Base-by-base conservation (phyloP, 2,888 invertebrate genomes). In the Eilema caniola region DNA sequence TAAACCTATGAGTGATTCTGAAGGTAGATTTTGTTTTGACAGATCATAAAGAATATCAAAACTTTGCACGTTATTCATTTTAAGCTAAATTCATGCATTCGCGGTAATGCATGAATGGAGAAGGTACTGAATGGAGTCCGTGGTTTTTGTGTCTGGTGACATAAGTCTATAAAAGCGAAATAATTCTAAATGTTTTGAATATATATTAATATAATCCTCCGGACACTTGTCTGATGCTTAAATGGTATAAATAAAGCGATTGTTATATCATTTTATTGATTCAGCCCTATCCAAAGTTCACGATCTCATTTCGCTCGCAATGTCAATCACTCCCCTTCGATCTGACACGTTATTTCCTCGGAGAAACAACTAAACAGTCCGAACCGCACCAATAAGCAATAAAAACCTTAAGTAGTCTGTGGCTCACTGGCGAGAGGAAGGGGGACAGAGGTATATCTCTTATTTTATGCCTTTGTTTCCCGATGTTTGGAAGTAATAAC, bases 371-470 rank as follows among this genome's bases (percentile, higher is more conserved):
- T 75, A 72, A 75, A 79, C 74, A 72, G 69, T 72, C 77, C 77
- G 77, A 75, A 73, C 73, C 78, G 65, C 76, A 72, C 80, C n/a
- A 85, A 77, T 85, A 84, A 81, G 82, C 82, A 85, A 85, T 85
- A 84, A 84, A 79, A 79, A 76, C 76, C 71, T 74, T 65, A 70
- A 67, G 71, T 76, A 73, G 70, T 61, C 47, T 24, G 61, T 37
- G 31, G 24, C 25, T 70, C 57, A 66, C 65, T 37, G 69, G 70
- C 53, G 65, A 65, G 31, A 61, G 63, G 59, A 25, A 63, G n/a
- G 62, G 31, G 41, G 72, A 28, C 57, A 60, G 0, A 25, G 12
- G 31, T 53, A 31, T 20, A 64, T 41, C 25, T 62, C 20, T 25
- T 14, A 53, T 47, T 28, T 28, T 20, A n/a, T n/a, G 28, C 59